Conservation (phyloP, 2,888 invertebrate species). For the Eurytoma californica region DNA sequence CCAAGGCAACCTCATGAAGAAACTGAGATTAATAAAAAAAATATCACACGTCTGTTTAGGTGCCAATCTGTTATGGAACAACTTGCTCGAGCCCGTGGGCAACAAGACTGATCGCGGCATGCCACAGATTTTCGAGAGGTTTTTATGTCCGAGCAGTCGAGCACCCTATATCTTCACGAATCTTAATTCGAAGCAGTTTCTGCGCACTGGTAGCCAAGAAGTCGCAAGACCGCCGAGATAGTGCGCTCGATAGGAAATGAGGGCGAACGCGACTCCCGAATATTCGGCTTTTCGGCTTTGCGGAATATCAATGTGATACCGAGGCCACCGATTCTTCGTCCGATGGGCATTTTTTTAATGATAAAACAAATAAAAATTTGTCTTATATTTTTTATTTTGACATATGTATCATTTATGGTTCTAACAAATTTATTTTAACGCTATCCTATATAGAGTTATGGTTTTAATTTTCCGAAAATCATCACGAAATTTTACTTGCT, state of each 20-base stretch:
- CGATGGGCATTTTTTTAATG: too few relatives aligned
- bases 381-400: too few relatives aligned
- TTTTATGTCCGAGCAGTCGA: conserved; percentile 79
- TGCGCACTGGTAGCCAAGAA: conserved; percentile 74
- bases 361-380: too few relatives aligned
- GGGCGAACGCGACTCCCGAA: neutral
- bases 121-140: conserved; percentile 79
- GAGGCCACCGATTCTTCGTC: neutral
- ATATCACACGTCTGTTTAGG: conserved; percentile 73
- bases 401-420: too few relatives aligned
- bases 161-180: conserved; percentile 83
- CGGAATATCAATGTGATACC: neutral
- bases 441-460: too few relatives aligned
- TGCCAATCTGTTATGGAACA: conserved; percentile 85
- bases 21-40: neutral
- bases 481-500: too few relatives aligned
- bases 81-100: conserved; percentile 83
- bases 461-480: too few relatives aligned
- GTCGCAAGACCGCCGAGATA: conserved; percentile 14
- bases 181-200: conserved; percentile 76
- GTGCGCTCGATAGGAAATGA: neutral
- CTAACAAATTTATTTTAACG: too few relatives aligned
- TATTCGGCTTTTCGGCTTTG: neutral
- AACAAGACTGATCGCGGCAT: conserved; percentile 78
- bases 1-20: neutral